Conservation (phyloP, 1,140 invertebrate species). For the Drosophila ironensis region DNA sequence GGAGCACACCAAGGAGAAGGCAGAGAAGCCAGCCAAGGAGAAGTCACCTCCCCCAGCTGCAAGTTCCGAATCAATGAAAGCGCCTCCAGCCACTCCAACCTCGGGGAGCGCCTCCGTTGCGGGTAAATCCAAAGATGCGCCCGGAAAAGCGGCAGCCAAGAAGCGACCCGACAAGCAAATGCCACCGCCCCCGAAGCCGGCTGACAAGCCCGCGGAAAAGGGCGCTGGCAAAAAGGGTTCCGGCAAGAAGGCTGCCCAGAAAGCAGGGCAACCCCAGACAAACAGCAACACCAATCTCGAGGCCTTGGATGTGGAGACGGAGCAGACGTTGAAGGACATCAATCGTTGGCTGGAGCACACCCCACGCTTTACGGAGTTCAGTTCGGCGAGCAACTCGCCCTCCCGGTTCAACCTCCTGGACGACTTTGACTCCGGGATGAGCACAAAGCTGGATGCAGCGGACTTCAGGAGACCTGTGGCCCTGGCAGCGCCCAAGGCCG, state of each 20-base stretch:
- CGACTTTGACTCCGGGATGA: conserved; percentile 82
- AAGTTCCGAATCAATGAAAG: neutral
- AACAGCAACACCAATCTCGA: conserved; percentile 86
- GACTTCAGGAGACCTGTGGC: conserved; percentile 74
- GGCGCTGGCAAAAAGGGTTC: conserved; percentile 53
- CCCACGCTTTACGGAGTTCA: conserved; percentile 88
- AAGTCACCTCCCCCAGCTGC: neutral
- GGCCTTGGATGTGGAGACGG: conserved; percentile 89
- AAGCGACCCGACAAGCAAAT: conserved; percentile 64
- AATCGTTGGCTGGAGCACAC: conserved; percentile 94
- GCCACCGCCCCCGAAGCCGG: conserved; percentile 65
- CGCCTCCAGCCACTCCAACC: neutral
- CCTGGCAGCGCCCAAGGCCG: conserved; percentile 61
- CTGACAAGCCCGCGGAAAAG: conserved; percentile 47
- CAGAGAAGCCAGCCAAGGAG: conserved; percentile 11
- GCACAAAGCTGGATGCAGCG: conserved; percentile 65
- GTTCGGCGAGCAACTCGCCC: conserved; percentile 89
- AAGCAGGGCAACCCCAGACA: conserved; percentile 36
- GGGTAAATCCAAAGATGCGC: conserved; percentile 40
- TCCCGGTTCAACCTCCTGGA: conserved; percentile 83
- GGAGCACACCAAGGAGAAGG: conserved; percentile 33
- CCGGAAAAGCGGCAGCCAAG: conserved; percentile 33
- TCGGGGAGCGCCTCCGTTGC: neutral
- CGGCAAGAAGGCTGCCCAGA: conserved; percentile 58
- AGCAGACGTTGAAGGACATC: conserved; percentile 93